Evolutionary conservation across 2,113 vertebrate species (phyloP), one percentile per base, ranked within the genome.

Genomic region (Hippocampus mohnikei): DNA sequence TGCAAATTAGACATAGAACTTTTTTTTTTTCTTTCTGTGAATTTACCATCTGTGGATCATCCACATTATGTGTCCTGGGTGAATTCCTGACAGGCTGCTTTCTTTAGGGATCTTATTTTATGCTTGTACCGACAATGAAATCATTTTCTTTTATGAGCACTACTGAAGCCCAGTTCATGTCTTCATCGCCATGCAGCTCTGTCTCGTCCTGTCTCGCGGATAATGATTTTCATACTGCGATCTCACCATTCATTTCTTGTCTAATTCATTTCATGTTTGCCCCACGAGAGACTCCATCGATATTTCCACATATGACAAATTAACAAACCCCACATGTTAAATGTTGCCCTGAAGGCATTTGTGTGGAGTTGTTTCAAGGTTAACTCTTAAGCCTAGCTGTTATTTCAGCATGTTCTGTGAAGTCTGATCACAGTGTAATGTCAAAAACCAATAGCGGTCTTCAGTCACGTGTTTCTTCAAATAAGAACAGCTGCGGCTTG

Each of bases 111-210:
- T 63, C 58, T 72, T 61, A 52, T 21, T 59, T 46, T 70, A 25
- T 77, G 55, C 70, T 50, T 76, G 27, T 66, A 76, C 46, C 55
- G 76, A 33, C 65, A 70, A 75, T 60, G 58, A 71, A 75, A 70
- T 85, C 66, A 67, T 79, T 85, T 76, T 82, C 70, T 62, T 71
- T 84, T 81, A 85, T 76, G 69, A 85, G 71, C 72, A 42, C 69
- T 33, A 74, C 44, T 70, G 52, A 72, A 63, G 69, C 67, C 44
- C 63, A 61, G 69, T 33, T 77, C 82, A 79, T 69, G 66, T 76
- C 61, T 70, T 63, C 46, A 76, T 79, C 67, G 72, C 82, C 81
- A 73, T 6, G 13, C 37, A 62, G 74, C 58, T 50, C 60, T 77
- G 69, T 74, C 25, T 66, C 16, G 27, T 59, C 58, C 58, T 33